Base-by-base conservation (phyloP, 23 tunicate genomes). In the Diplosoma virens region DNA sequence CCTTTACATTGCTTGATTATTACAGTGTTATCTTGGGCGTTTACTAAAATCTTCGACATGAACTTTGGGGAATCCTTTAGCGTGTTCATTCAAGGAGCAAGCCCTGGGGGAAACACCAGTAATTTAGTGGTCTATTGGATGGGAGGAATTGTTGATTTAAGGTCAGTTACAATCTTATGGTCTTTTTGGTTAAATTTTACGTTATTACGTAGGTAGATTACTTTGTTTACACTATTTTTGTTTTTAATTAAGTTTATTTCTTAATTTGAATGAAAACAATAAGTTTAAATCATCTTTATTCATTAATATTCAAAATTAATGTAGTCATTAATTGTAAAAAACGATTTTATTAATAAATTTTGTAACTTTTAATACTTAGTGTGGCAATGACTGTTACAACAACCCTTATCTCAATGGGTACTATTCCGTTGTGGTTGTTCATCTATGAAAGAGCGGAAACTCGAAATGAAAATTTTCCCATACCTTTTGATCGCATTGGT, bases 371-470 rank as follows among this genome's bases (percentile, higher is more conserved):
- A 11, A 14, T 58, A 58, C 20, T 22, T 29, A 86, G 92, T 32
- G 92, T 86, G 35, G 84, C 78, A 1, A 86, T 86, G 92, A 86
- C 92, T 1, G 71, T 47, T 9, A 79, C 82, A 0, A 46, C 92
- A 14, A 78, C 92, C 32, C 3, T 86, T 2, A 66, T 86, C 0
- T 47, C 92, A 0, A 14, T 86, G 45, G 92, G 92, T 4, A 78
- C 84, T 20, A 70, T 86, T 66, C 92, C 92, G 4, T 50, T 86
- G 70, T 86, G 92, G 92, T 68, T 86, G 33, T 54, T 76, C 22
- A 58, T 86, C 16, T 86, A 59, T 50, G 50, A 37, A n/a, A 3
- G 22, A 0, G 78, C 32, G 23, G 77, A 66, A 27, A 60, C 60
- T 18, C 28, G 3, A 29, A 14, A 46, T 27, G 11, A 36, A 46